Conservation (phyloP, 2,888 invertebrate species). For the Platycheirus rosarum region DNA sequence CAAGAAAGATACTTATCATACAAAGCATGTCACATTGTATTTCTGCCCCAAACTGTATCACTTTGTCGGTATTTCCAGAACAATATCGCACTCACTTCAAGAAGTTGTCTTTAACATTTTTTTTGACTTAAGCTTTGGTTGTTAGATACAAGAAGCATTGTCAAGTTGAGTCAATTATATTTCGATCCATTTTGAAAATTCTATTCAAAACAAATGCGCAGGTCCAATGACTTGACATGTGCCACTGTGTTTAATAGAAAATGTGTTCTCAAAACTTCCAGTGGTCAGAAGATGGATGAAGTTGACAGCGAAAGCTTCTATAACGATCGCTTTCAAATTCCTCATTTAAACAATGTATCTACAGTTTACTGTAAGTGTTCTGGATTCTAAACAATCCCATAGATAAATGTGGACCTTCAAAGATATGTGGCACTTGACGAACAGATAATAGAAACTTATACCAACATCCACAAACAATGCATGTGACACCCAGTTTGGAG, state of each 20-base stretch:
- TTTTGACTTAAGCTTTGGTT: not conserved
- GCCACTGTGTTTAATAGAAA: conserved; percentile 1
- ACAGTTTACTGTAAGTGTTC: not conserved
- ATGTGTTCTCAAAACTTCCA: not conserved
- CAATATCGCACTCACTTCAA: conserved; percentile 2
- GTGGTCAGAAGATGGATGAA: conserved; percentile 21
- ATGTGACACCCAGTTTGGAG: conserved; percentile 39
- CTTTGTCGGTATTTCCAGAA: conserved; percentile 15
- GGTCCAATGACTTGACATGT: not conserved
- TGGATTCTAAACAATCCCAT: conserved; percentile 8
- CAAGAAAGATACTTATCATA: not conserved
- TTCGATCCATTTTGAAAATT: not conserved
- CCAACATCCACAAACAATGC: conserved; percentile 46
- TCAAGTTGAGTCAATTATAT: not conserved
- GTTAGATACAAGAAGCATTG: not conserved
- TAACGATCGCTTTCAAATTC: conserved; percentile 21
- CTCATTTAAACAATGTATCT: not conserved
- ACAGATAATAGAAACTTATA: conserved; percentile 49
- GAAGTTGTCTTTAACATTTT: not conserved
- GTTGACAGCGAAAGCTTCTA: conserved; percentile 25
- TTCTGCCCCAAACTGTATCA: not conserved
- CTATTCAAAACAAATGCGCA: conserved; percentile 1
- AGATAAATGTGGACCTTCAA: conserved; percentile 30
- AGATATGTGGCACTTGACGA: conserved; percentile 58
- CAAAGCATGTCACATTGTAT: not conserved